Conservation (phyloP, 2,113 vertebrate species). For the Chrysemys picta region DNA sequence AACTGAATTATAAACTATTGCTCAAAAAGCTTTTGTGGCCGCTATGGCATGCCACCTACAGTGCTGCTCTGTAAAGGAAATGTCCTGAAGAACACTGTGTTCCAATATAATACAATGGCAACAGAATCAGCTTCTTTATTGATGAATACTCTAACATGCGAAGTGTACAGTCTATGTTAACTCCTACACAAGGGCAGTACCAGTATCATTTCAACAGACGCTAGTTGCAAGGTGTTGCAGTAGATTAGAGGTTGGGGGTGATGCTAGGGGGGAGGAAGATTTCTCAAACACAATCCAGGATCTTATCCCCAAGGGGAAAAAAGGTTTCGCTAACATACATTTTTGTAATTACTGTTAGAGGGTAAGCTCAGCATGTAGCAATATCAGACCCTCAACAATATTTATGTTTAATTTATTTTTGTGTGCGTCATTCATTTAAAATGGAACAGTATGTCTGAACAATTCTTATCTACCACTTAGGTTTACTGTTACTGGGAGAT, state of each 20-base stretch:
- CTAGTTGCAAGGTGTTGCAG: neutral
- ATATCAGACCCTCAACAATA: neutral
- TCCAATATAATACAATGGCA: neutral
- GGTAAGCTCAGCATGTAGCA: neutral
- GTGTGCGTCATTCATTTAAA: neutral
- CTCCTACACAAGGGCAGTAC: neutral
- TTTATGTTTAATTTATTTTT: neutral
- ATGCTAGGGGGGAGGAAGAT: neutral
- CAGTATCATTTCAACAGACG: neutral
- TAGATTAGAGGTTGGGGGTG: neutral
- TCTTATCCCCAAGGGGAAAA: neutral
- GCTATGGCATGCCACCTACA: rapidly evolving
- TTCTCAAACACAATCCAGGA: neutral
- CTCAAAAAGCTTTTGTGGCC: neutral
- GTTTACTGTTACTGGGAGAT: neutral
- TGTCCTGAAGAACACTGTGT: neutral
- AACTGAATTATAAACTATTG: neutral
- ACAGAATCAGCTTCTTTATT: neutral
- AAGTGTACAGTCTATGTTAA: neutral
- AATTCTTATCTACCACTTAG: neutral
- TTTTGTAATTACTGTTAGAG: neutral
- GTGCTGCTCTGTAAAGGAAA: neutral
- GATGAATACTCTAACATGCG: neutral
- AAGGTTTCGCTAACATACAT: neutral
- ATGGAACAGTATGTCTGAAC: neutral